A percentile compares a stretch with the other conserved stretches of the same genome.
phyloP scores from a whole-genome alignment of 2,797 vertebrate genomes.

The Sitta carolinensis region DNA sequence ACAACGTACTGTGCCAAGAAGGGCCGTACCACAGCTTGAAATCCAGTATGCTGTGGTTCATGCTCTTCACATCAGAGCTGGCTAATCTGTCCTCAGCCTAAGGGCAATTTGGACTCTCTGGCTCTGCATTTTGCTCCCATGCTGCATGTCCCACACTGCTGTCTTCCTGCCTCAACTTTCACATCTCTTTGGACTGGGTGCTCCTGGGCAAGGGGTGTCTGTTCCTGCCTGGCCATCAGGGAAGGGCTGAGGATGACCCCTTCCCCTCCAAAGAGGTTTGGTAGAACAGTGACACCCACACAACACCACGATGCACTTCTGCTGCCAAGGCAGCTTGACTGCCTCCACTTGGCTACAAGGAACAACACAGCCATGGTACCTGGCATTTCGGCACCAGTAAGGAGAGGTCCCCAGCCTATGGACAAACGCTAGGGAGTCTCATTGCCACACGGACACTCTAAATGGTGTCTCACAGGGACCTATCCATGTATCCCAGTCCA shows the following conservation, averaged over 20 bases:
- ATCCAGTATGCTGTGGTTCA: not conserved
- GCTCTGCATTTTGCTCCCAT: not conserved
- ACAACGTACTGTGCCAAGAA: not conserved
- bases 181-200: not conserved
- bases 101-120: not conserved
- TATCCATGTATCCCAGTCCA: not conserved
- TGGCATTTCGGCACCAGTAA: not conserved
- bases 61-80: not conserved
- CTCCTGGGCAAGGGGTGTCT: not conserved
- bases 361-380: not conserved
- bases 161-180: not conserved
- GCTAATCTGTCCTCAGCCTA: not conserved
- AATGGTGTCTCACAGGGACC: not conserved
- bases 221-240: not conserved
- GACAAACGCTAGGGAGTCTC: not conserved
- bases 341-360: not conserved
- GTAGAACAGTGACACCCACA: not conserved
- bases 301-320: not conserved
- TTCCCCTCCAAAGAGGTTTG: not conserved
- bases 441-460: rapidly evolving
- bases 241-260: not conserved
- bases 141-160: rapidly evolving
- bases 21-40: not conserved
- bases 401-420: not conserved
- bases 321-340: rapidly evolving